Conservation (phyloP, 2,113 vertebrate species). For the Vombatus ursinus region DNA sequence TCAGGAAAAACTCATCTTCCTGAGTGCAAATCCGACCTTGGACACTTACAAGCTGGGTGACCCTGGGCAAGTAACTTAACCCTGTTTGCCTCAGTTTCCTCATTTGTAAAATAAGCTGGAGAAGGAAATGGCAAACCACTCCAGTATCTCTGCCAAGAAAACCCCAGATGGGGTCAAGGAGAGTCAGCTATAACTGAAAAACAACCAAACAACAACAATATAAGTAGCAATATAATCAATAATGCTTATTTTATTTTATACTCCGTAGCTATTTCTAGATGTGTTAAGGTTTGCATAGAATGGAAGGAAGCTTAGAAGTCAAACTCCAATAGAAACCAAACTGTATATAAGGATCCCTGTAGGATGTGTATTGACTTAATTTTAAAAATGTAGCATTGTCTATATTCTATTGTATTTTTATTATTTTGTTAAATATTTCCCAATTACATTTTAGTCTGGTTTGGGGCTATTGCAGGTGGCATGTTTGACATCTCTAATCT, state of each 20-base stretch:
- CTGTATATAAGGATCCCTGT: not conserved
- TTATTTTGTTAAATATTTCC: not conserved
- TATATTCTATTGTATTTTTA: not conserved
- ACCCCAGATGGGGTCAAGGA: not conserved
- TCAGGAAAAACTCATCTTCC: too few relatives aligned
- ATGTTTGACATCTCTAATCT: not conserved
- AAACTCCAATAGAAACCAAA: not conserved
- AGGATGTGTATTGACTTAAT: not conserved
- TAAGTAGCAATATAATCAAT: not conserved
- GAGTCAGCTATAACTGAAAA: not conserved
- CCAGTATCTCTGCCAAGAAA: not conserved
- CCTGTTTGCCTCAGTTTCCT: not conserved
- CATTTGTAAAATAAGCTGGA: not conserved
- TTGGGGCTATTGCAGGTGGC: not conserved
- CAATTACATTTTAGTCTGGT: not conserved
- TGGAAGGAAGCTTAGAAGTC: not conserved
- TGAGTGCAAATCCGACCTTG: too few relatives aligned
- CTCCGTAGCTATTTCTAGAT: not conserved
- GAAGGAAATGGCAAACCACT: not conserved
- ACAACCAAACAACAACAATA: not conserved
- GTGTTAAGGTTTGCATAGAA: not conserved
- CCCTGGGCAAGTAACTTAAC: not conserved
- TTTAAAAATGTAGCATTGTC: not conserved
- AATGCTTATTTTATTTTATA: not conserved
- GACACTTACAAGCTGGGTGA: not conserved